These are phyloP conservation scores for Gymnothorax reevesii DNA, from an alignment of 2,797 vertebrate species.

Conservation along the genomic window DNA sequence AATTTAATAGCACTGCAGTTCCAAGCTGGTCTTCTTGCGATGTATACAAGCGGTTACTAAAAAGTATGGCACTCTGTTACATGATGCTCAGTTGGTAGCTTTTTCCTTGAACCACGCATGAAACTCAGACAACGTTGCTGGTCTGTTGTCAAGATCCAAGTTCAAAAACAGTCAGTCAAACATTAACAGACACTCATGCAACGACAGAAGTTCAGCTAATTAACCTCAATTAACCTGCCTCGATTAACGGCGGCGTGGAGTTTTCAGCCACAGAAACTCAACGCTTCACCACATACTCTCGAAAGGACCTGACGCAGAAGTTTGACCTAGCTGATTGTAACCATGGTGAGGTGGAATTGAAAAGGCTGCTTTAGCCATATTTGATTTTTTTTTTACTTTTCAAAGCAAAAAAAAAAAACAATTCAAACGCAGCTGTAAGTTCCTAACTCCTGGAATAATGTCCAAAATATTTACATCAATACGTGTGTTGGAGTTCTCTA, in stretches of 20 bases:
- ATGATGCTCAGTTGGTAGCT: not conserved
- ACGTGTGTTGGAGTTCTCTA: no score
- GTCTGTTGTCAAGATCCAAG: not conserved
- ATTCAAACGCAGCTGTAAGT: no score
- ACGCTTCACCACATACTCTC: not conserved
- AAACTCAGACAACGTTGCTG: not conserved
- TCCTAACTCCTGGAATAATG: no score
- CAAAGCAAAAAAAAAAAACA: no score
- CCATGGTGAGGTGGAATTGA: not conserved
- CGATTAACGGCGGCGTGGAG: not conserved
- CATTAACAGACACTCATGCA: slow-evolving; percentile 19
- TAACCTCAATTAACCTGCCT: slow-evolving; percentile 24
- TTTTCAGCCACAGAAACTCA: not conserved
- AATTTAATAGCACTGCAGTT: not conserved
- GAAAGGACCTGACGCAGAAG: not conserved
- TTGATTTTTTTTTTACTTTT: no score
- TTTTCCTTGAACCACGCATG: not conserved
- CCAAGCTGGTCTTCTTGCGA: not conserved
- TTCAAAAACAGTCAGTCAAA: slow-evolving; percentile 19
- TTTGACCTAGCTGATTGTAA: not conserved
- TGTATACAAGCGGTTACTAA: not conserved
- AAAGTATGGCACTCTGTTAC: not conserved
- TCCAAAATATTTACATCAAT: no score
- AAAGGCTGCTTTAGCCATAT: not conserved
- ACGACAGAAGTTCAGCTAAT: not conserved